These are phyloP conservation scores for Zophobas atratus DNA, from an alignment of 1,140 invertebrate genomes.

Conservation along the genomic window DNA sequence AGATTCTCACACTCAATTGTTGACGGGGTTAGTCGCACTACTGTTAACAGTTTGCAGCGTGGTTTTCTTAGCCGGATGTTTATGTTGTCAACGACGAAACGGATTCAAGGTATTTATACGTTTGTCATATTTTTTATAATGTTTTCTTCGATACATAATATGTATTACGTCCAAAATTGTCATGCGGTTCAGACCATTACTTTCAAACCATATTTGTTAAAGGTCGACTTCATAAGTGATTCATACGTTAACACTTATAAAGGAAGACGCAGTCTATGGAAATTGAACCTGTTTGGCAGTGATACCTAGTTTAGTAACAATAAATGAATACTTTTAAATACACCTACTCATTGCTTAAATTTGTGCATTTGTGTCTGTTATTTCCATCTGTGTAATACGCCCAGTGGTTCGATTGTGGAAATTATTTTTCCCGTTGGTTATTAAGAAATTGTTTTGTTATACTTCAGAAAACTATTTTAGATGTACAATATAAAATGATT, in stretches of 20 bases:
- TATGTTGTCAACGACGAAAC: constrained; percentile 65
- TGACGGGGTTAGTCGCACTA: constrained; percentile 63
- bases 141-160: background rate
- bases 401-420: no score
- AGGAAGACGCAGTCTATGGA: constrained; percentile 5
- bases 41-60: constrained; percentile 64
- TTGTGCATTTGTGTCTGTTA: no score
- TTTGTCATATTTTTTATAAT: background rate
- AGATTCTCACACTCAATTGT: constrained; percentile 62
- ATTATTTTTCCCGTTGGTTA: no score
- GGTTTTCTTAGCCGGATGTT: constrained; percentile 64
- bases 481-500: no score
- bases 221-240: constrained; percentile 18
- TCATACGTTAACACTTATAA: constrained; percentile 22
- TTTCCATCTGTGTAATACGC: no score
- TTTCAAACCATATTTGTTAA: constrained; percentile 38
- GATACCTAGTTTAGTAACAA: no score
- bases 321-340: no score
- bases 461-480: no score
- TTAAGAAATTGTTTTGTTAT: no score
- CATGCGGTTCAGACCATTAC: background rate
- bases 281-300: constrained; percentile 5
- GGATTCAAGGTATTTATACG: constrained; percentile 63
- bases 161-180: no score
- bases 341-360: no score